These are phyloP conservation scores for Microctenopoma stevenorrisi DNA, from an alignment of 2,797 vertebrate species.

Conservation along the genomic window DNA sequence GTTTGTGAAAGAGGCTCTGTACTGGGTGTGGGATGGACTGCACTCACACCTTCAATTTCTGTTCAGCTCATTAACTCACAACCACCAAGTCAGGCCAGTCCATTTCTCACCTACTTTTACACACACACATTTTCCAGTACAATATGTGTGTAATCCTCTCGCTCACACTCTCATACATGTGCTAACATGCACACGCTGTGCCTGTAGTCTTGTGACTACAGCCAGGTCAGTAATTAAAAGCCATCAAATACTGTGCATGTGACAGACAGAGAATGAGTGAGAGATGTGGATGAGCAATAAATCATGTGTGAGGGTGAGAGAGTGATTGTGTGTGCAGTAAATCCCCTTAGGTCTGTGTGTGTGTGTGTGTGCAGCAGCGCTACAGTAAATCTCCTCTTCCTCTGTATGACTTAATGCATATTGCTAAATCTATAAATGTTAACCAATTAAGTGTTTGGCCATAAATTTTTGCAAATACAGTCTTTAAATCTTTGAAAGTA, in stretches of 20 bases:
- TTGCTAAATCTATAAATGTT: conserved; percentile 67
- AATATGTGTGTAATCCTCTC: neutral
- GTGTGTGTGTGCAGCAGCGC: neutral
- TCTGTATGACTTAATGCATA: conserved; percentile 54
- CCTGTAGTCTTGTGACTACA: conserved; percentile 2
- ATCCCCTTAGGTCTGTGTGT: conserved; percentile 22
- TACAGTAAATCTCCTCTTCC: conserved; percentile 45
- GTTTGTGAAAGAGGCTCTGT: conserved; percentile 5
- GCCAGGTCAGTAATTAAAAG: conserved; percentile 29
- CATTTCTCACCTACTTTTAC: conserved; percentile 30
- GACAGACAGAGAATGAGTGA: neutral
- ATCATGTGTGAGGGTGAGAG: conserved; percentile 18
- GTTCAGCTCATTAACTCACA: conserved; percentile 59
- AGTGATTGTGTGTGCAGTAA: conserved; percentile 40
- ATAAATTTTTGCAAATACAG: conserved; percentile 56
- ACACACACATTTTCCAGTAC: neutral
- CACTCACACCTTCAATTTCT: conserved; percentile 51
- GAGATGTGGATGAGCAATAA: conserved; percentile 21
- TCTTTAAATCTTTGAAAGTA: conserved; percentile 44
- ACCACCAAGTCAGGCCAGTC: conserved; percentile 30
- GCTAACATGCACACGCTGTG: neutral
- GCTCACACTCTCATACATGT: too few relatives aligned
- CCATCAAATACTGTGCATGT: conserved; percentile 11
- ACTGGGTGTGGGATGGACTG: conserved; percentile 33
- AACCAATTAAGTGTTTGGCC: conserved; percentile 40